A percentile compares a stretch with the other conserved stretches of the same genome.
phyloP scores from a whole-genome alignment of 2,888 invertebrate genomes.

The Metopia argyrocephala region DNA sequence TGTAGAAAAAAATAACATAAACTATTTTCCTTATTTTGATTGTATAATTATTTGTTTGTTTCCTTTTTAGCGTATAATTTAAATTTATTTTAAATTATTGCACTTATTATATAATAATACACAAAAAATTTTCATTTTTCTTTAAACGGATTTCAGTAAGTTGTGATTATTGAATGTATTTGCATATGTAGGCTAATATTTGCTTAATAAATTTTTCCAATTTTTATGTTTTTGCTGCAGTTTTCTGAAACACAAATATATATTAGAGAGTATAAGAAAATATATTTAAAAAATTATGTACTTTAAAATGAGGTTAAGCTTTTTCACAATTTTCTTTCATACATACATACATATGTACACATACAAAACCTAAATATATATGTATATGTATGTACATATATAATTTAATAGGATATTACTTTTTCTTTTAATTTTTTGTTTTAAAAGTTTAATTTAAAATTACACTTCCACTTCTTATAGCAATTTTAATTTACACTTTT shows the following conservation, averaged over 20 bases:
- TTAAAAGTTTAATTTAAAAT: not conserved
- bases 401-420: no score
- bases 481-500: not conserved
- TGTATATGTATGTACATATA: not conserved
- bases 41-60: conserved; percentile 9
- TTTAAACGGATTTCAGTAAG: not conserved
- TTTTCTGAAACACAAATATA: conserved; percentile 17
- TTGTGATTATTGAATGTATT: not conserved
- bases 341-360: not conserved
- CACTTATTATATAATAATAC: conserved; percentile 45
- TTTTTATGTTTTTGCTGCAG: not conserved
- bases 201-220: not conserved
- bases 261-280: conserved; percentile 17
- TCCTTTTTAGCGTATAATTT: not conserved
- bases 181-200: not conserved
- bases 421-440: no score
- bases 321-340: conserved; percentile 21
- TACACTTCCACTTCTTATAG: not conserved
- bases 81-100: conserved; percentile 4
- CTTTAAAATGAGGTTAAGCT: conserved; percentile 57
- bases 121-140: not conserved
- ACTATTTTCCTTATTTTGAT: not conserved
- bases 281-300: conserved; percentile 21
- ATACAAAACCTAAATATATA: not conserved
- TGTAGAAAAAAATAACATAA: not conserved